Percentiles rank a stretch among this genome's conserved stretches.
Evolutionary conservation across 2,797 vertebrate species (phyloP).

Genomic region (Spondyliosoma cantharus): DNA sequence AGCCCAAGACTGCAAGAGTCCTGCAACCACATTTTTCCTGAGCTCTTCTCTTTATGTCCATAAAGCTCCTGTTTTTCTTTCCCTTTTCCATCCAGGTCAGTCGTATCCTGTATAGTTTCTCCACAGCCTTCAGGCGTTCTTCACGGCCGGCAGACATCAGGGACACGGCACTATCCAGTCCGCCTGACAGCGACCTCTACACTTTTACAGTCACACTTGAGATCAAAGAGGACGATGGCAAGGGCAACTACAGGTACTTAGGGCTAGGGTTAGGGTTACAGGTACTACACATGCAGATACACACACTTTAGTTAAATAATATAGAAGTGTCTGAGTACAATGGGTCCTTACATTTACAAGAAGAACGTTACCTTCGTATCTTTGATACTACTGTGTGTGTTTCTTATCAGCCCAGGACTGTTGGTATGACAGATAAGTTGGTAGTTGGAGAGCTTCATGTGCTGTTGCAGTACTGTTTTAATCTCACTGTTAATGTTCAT

Average conservation of each 20-base stretch:
- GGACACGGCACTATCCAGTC: slow-evolving; percentile 84
- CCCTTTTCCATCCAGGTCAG: slow-evolving; percentile 87
- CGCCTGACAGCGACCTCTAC: slow-evolving; percentile 90
- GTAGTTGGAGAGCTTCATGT: slow-evolving; percentile 8
- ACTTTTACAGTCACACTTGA: slow-evolving; percentile 94
- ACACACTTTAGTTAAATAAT: neutral
- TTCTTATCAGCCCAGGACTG: neutral
- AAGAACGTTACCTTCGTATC: neutral
- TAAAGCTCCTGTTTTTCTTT: neutral
- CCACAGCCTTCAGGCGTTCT: slow-evolving; percentile 94
- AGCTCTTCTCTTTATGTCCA: neutral
- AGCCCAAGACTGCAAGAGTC: neutral
- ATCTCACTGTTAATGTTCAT: slow-evolving; percentile 23
- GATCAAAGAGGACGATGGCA: slow-evolving; percentile 97
- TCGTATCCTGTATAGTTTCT: slow-evolving; percentile 96
- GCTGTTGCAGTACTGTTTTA: slow-evolving; percentile 3
- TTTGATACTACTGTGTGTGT: neutral
- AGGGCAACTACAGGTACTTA: slow-evolving; percentile 94
- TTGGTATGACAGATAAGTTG: slow-evolving; percentile 11
- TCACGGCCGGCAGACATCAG: slow-evolving; percentile 88
- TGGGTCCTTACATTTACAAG: neutral
- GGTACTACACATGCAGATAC: neutral
- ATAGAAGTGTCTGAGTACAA: neutral
- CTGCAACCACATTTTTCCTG: neutral
- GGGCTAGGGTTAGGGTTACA: too few relatives aligned